Evolutionary conservation across 2,797 vertebrate genomes (phyloP), one percentile per base, ranked within the genome.

Genomic region (Acipenser ruthenus): DNA sequence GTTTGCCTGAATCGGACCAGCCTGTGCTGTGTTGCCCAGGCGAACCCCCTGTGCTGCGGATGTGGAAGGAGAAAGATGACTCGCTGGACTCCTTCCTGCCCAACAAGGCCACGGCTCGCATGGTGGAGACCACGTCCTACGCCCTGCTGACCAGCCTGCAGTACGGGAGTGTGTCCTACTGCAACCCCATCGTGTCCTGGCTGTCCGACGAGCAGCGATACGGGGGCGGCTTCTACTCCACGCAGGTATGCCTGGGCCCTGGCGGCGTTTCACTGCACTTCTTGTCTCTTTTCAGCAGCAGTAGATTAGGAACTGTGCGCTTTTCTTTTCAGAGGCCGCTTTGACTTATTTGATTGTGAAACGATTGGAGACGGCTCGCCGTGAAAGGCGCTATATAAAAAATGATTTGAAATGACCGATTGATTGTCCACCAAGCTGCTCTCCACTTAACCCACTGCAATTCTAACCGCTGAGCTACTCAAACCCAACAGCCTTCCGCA

Each of bases 61-160:
- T 90, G 78, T 99, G 96, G 96, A 88, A 89, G 76, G 91, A 90
- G 2, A 15, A 75, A 8, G 69, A 70, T 0, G 73, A 77, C 7
- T 2, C 50, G 0, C 0, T 48, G 7, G 87, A 87, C 7, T 77
- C 73, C 10, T 62, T 81, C 1, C 50, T 4, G 0, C 90, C 91
- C 0, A 89, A 78, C 10, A 1, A 80, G 2, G 71, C 67, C 51
- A 93, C 92, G 0, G 88, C 90, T 1, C 66, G 71, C 49, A 91
- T 87, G 23, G 91, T 99, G 60, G 95, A 96, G 83, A 95, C 87
- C 8, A 97, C 96, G 0, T 89, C 89, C 2, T 97, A 96, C 3
- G 82, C 90, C 51, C 73, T 96, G 72, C 88, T 97, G 50, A 84
- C 88, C 0, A 0, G 78, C 47, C 71, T 98, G 71, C 78, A 73